Percentiles rank a stretch among this genome's conserved stretches.
phyloP scores from a whole-genome alignment of 2,113 vertebrate species.

The Phalacrocorax pelagicus region DNA sequence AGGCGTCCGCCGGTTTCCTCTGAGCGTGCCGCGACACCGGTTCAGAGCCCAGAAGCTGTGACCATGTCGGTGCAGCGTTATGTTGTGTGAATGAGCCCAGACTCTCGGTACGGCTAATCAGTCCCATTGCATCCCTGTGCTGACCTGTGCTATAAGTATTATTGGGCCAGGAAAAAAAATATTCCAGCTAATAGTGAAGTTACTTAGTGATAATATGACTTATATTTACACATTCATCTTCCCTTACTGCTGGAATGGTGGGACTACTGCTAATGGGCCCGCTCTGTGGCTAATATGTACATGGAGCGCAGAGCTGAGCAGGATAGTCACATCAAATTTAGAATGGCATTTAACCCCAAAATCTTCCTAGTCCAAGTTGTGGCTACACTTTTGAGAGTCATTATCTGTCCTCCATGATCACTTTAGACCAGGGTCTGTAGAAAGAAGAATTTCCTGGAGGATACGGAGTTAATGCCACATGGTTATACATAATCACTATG shows the following conservation, averaged over 20 bases:
- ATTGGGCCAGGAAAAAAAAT: neutral
- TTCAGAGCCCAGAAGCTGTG: neutral
- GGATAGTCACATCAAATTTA: neutral
- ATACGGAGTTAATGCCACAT: neutral
- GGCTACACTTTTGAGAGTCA: neutral
- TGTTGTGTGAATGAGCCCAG: neutral
- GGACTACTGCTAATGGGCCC: neutral
- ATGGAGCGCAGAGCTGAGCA: neutral
- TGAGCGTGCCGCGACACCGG: neutral
- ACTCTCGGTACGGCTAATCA: neutral
- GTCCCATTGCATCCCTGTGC: neutral
- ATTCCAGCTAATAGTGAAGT: neutral
- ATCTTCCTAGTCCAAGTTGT: neutral
- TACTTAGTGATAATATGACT: neutral
- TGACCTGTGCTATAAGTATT: neutral
- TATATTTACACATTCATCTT: neutral
- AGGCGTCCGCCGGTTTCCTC: neutral
- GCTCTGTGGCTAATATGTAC: neutral
- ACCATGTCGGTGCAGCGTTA: neutral
- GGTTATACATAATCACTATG: neutral
- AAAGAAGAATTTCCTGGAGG: neutral
- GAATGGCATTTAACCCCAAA: neutral
- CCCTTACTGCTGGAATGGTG: neutral
- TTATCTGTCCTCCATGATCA: neutral
- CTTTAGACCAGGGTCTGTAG: neutral